Percentiles rank a stretch among this genome's conserved stretches.
Conservation (phyloP, 2,797 vertebrate genomes). For the Anguilla pacifica region DNA sequence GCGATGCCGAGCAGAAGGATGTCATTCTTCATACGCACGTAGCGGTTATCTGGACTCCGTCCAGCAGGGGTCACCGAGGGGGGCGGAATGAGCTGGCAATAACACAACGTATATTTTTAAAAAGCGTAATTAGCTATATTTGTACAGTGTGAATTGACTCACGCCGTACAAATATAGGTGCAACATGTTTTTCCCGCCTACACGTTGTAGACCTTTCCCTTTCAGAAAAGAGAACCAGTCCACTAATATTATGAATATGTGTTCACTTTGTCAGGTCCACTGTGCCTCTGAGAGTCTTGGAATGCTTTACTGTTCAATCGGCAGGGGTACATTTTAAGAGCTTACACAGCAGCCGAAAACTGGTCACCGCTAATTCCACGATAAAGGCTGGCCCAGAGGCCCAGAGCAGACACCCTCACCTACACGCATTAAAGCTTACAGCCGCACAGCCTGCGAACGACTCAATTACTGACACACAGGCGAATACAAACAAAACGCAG, state of each 20-base stretch:
- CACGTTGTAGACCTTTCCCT: background rate
- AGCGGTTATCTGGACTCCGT: constrained; percentile 33
- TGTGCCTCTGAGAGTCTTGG: background rate
- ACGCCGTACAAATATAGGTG: too few species aligned
- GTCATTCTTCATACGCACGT: constrained; percentile 14
- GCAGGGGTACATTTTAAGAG: background rate
- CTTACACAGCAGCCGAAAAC: constrained; percentile 17
- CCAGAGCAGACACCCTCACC: constrained; percentile 18
- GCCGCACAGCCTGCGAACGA: constrained; percentile 27
- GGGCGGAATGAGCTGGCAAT: background rate
- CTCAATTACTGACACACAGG: constrained; percentile 40
- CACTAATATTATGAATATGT: background rate
- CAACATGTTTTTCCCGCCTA: too few species aligned
- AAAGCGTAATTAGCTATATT: background rate
- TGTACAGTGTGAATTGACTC: background rate
- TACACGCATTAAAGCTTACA: constrained; percentile 42
- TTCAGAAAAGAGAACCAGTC: background rate
- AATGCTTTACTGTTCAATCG: background rate
- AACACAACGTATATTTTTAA: background rate
- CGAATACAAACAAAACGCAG: constrained; percentile 27
- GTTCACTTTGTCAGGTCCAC: background rate
- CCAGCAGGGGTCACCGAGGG: constrained; percentile 1
- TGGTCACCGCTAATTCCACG: constrained; percentile 1
- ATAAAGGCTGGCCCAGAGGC: background rate
- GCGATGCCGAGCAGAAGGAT: constrained; percentile 7